A percentile compares a stretch with the other conserved stretches of the same genome.
These are phyloP conservation scores for Rhagoletis zephyria DNA, from an alignment of 1,140 invertebrate genomes.

Conservation along the genomic window DNA sequence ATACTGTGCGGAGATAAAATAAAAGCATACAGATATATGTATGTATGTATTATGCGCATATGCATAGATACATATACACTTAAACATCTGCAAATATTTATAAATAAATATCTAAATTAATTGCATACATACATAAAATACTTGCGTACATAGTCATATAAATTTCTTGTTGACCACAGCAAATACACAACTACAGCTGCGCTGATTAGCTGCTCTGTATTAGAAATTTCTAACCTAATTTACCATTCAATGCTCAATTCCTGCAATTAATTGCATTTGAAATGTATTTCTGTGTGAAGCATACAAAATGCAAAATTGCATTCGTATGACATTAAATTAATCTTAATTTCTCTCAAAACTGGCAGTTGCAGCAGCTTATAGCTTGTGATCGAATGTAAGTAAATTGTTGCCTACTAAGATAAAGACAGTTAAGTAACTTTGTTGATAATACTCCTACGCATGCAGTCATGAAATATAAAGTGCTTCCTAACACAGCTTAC, in stretches of 20 bases:
- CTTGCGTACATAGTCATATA: no score
- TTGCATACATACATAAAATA: no score
- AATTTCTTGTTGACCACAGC: no score
- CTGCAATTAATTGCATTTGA: neutral
- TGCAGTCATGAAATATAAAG: neutral
- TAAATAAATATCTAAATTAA: no score
- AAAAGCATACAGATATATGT: no score
- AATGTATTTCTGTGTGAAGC: neutral
- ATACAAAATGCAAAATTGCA: neutral
- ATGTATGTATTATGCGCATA: no score
- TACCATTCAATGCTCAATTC: neutral
- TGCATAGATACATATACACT: no score
- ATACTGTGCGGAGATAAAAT: no score
- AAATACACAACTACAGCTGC: neutral
- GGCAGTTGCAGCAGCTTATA: neutral
- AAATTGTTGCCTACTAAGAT: neutral
- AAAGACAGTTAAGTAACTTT: no score
- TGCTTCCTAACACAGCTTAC: neutral
- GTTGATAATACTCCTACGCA: no score
- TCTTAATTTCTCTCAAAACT: neutral
- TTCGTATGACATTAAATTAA: neutral
- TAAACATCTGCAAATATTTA: no score
- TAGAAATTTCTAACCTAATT: neutral
- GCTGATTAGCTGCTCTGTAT: neutral
- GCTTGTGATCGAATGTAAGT: neutral